Evolutionary conservation across 92 coral and sea anemone species (phyloP).

Genomic region (Muricea muricata): DNA sequence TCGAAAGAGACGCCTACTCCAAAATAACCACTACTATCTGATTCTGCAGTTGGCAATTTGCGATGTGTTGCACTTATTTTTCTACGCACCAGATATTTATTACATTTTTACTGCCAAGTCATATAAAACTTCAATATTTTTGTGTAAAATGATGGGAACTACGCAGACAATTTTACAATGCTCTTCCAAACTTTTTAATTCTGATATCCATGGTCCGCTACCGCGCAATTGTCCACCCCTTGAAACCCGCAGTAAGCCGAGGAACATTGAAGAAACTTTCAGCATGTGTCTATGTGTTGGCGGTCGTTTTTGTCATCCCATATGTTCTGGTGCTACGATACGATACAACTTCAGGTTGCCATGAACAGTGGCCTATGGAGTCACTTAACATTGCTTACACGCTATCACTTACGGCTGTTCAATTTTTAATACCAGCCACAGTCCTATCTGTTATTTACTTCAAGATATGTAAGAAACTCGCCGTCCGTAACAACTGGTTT

Average conservation of each 20-base stretch:
- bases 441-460: neutral
- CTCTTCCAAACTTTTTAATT: neutral
- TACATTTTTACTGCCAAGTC: neutral
- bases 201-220: neutral
- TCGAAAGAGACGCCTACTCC: neutral
- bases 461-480: too few relatives aligned
- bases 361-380: neutral
- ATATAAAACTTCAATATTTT: neutral
- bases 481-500: neutral
- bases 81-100: neutral
- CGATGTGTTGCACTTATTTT: neutral
- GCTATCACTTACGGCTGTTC: neutral
- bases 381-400: neutral
- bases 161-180: neutral
- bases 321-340: neutral
- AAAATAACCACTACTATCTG: neutral
- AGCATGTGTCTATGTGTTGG: neutral
- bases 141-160: neutral
- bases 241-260: neutral
- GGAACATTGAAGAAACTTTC: neutral
- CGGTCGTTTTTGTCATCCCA: neutral
- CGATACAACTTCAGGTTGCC: neutral
- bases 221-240: conserved; percentile 1
- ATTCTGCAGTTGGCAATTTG: neutral
- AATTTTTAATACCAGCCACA: neutral